These are phyloP conservation scores for Trissolcus brochymenae DNA, from an alignment of 2,888 invertebrate species.

Conservation along the genomic window DNA sequence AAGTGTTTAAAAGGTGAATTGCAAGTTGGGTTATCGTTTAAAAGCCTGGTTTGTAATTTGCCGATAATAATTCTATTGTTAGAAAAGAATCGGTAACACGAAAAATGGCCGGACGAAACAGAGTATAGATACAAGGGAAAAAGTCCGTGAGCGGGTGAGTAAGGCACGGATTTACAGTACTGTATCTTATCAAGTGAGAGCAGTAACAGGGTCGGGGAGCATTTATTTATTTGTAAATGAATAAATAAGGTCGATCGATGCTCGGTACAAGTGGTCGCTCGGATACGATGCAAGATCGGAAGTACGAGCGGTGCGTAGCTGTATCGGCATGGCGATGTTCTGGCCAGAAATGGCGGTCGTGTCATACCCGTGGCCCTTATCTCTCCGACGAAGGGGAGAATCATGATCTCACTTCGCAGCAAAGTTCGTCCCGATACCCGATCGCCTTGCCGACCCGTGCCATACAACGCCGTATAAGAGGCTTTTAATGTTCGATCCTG, in stretches of 20 bases:
- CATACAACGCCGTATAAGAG: slow-evolving; percentile 72
- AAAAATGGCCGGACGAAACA: slow-evolving; percentile 35
- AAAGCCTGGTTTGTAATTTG: slow-evolving; percentile 32
- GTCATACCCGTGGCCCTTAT: slow-evolving; percentile 72
- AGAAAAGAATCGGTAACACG: slow-evolving; percentile 23
- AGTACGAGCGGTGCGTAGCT: slow-evolving; percentile 41
- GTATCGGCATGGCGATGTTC: slow-evolving; percentile 47
- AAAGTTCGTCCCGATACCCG: slow-evolving; percentile 58
- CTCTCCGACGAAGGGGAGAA: slow-evolving; percentile 59
- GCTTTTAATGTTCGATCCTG: slow-evolving; percentile 74
- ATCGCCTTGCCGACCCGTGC: slow-evolving; percentile 45
- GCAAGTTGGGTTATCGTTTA: background rate
- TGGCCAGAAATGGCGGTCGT: slow-evolving; percentile 59
- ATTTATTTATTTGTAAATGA: slow-evolving; percentile 75
- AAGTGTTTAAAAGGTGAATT: background rate
- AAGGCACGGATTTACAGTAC: slow-evolving; percentile 69
- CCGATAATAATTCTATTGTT: slow-evolving; percentile 41
- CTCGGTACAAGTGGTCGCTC: slow-evolving; percentile 49
- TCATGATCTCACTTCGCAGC: slow-evolving; percentile 60
- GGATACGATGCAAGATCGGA: slow-evolving; percentile 53
- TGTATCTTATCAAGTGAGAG: slow-evolving; percentile 71
- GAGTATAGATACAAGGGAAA: slow-evolving; percentile 52
- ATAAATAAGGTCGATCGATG: slow-evolving; percentile 68
- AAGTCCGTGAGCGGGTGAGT: slow-evolving; percentile 68
- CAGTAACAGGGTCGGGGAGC: slow-evolving; percentile 59